A percentile compares a stretch with the other conserved stretches of the same genome.
Conservation (phyloP, 2,888 invertebrate species). For the Opisthograptis luteolata region DNA sequence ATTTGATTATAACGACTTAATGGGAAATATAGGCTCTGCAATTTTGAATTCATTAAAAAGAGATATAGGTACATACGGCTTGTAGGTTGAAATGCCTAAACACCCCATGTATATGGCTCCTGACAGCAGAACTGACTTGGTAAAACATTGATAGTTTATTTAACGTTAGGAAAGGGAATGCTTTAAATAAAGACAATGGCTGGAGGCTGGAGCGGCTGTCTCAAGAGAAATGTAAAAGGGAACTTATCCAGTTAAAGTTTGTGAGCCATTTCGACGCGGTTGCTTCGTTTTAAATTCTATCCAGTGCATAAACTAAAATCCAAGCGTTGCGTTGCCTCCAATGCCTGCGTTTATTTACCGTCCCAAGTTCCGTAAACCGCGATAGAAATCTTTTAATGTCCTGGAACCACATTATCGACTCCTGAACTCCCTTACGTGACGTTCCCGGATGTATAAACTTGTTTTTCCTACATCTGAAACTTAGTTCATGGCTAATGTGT, state of each 20-base stretch:
- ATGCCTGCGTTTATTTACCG: slow-evolving; percentile 3
- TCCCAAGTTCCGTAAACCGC: neutral
- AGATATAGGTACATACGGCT: no score
- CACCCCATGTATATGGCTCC: slow-evolving; percentile 40
- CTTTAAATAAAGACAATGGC: slow-evolving; percentile 47
- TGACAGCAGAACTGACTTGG: slow-evolving; percentile 46
- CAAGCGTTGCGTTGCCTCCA: slow-evolving; percentile 16
- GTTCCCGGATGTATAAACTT: slow-evolving; percentile 35
- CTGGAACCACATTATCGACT: slow-evolving; percentile 28
- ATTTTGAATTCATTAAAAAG: slow-evolving; percentile 20
- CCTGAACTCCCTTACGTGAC: slow-evolving; percentile 33
- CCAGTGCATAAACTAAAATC: slow-evolving; percentile 32
- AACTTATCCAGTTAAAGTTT: slow-evolving; percentile 71
- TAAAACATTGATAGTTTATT: slow-evolving; percentile 46
- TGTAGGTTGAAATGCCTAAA: slow-evolving; percentile 15
- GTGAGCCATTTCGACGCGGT: slow-evolving; percentile 45
- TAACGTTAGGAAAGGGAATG: slow-evolving; percentile 39
- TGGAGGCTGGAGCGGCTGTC: slow-evolving; percentile 47
- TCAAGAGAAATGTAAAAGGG: slow-evolving; percentile 52
- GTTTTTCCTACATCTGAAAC: slow-evolving; percentile 37
- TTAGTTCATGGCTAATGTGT: slow-evolving; percentile 41
- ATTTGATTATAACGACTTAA: no score
- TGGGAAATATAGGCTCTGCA: no score
- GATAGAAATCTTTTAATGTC: slow-evolving; percentile 25
- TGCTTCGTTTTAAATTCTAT: slow-evolving; percentile 42